These are phyloP conservation scores for Percopsis omiscomaycus DNA, from an alignment of 2,797 vertebrate species.

Conservation along the genomic window DNA sequence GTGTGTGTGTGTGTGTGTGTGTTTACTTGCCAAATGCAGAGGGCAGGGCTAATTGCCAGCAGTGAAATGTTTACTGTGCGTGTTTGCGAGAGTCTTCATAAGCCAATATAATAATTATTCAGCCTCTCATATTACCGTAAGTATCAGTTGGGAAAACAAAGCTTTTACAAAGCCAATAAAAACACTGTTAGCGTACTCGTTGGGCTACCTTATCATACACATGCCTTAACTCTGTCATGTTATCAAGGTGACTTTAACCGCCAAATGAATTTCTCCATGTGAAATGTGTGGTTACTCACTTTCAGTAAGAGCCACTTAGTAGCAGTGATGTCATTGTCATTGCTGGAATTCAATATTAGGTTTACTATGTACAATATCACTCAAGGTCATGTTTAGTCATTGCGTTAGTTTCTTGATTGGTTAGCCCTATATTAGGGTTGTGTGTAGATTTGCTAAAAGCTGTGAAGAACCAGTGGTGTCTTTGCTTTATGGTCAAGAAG, in stretches of 20 bases:
- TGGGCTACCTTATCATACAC: conserved; percentile 18
- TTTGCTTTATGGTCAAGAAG: conserved; percentile 18
- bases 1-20: conserved; percentile 32
- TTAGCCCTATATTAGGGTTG: conserved; percentile 14
- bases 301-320: conserved; percentile 11
- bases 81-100: conserved; percentile 6
- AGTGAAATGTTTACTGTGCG: conserved; percentile 17
- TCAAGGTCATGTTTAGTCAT: conserved; percentile 29
- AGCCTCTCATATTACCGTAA: not conserved
- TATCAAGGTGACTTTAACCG: conserved; percentile 33
- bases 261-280: conserved; percentile 17
- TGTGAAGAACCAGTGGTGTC: conserved; percentile 12
- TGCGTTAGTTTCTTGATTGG: conserved; percentile 2
- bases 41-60: not conserved
- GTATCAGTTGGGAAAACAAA: conserved; percentile 11
- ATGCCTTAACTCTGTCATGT: conserved; percentile 20
- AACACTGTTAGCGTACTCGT: not conserved
- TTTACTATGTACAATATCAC: not conserved
- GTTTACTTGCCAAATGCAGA: conserved; percentile 1
- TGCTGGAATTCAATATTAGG: not conserved
- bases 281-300: conserved; percentile 39
- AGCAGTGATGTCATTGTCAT: not conserved
- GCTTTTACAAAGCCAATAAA: no score
- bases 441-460: conserved; percentile 22
- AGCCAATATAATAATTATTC: not conserved